A percentile compares a stretch with the other conserved stretches of the same genome.
Conservation (phyloP, 2,797 vertebrate genomes). For the Pteropus rufus region DNA sequence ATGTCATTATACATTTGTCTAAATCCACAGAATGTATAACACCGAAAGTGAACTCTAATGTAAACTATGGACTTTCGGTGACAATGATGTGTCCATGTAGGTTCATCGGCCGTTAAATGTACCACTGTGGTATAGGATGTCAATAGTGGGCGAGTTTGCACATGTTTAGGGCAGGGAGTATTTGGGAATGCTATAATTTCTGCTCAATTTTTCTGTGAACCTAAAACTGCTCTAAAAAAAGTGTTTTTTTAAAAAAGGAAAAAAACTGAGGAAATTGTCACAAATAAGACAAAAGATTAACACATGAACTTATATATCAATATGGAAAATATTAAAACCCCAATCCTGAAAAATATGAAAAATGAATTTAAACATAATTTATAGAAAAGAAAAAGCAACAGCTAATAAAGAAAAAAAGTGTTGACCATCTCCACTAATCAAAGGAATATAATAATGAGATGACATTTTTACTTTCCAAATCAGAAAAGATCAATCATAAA, state of each 20-base stretch:
- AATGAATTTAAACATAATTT: neutral
- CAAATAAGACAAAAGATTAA: conserved; percentile 8
- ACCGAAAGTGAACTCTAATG: neutral
- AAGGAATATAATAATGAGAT: neutral
- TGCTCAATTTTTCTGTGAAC: neutral
- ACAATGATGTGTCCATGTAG: neutral
- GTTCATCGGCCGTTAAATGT: neutral
- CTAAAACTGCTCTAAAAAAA: neutral
- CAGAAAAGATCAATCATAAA: conserved; percentile 13
- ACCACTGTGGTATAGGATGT: neutral
- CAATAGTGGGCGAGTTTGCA: neutral
- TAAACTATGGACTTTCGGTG: neutral
- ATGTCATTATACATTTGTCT: too few species aligned
- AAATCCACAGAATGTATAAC: too few species aligned
- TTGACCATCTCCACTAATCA: neutral
- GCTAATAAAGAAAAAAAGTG: neutral
- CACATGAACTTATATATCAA: neutral
- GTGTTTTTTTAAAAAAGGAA: neutral
- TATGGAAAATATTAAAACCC: neutral
- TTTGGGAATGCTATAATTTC: neutral
- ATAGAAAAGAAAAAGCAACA: neutral
- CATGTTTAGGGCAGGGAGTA: neutral
- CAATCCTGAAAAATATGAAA: neutral
- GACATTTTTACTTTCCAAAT: conserved; percentile 34
- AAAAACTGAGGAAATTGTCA: neutral